Base-by-base conservation (phyloP, 1,140 invertebrate species). In the Piezodorus guildinii region DNA sequence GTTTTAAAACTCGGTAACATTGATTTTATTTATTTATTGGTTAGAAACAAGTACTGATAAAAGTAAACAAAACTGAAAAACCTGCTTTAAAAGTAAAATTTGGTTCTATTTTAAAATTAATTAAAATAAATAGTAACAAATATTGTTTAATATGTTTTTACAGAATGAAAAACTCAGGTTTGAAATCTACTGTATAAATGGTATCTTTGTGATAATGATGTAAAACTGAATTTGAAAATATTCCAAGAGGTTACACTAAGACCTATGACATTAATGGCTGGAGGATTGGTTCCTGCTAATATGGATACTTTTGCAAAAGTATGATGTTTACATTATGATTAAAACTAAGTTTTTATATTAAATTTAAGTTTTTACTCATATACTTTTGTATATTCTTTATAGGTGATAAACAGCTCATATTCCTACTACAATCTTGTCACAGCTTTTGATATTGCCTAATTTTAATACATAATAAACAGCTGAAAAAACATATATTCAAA, bases 231-330 rank as follows among this genome's bases (percentile, higher is more conserved):
- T 19, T 9, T 52, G 6, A 25, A 25, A 12, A 52, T 52, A 21
- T 21, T 52, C 17, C 49, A 52, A 25, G 49, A 52, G 49, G 17
- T 25, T 52, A 52, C 49, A 8, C 5, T 19, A n/a, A 52, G 49
- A 15, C 49, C 49, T 25, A 19, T 52, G 49, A 52, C 49, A 52
- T 12, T 52, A 52, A 9, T 52, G 2, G 49, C 49, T 21, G 49
- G 49, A 8, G 49, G 49, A 1, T 21, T 52, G 14, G n/a, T 52
- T 9, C 49, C 49, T 9, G 49, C 49, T 52, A 52, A 52, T 21
- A 52, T 52, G 49, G 49, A 52, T 21, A 52, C 49, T 8, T 52
- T 52, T 52, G 4, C 49, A 52, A 52, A 52, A 19, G 49, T 52
- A 52, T 6, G 49, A 8, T 6, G 14, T 52, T n/a, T n/a, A 52